Conservation (phyloP, 2,113 vertebrate species). For the Callorhinus ursinus region DNA sequence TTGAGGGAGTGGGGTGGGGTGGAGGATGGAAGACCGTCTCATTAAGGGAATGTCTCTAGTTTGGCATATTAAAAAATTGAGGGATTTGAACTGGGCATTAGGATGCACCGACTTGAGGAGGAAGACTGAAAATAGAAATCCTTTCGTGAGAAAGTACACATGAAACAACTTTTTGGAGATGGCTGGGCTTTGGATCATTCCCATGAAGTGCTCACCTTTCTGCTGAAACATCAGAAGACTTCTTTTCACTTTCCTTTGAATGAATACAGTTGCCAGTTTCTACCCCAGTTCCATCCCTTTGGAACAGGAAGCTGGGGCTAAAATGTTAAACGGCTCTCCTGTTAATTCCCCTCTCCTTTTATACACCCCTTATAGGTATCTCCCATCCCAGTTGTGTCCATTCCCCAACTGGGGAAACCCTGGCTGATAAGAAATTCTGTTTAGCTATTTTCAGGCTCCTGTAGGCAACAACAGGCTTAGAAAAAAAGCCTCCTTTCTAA, state of each 20-base stretch:
- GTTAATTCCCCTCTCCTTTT: background rate
- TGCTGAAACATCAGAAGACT: constrained; percentile 47
- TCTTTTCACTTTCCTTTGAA: constrained; percentile 7
- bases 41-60: background rate
- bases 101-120: background rate
- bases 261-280: constrained; percentile 17
- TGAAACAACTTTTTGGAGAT: background rate
- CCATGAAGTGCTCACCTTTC: background rate
- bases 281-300: background rate
- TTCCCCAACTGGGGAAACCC: background rate
- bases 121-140: constrained; percentile 17
- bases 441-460: constrained; percentile 1
- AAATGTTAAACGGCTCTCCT: constrained; percentile 4
- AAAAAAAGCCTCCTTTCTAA: constrained; percentile 56
- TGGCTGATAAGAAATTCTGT: constrained; percentile 6
- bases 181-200: background rate
- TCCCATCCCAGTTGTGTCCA: background rate
- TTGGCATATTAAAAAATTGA: background rate
- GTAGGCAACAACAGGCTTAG: background rate
- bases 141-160: background rate
- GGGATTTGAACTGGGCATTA: background rate
- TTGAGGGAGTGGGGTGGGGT: background rate
- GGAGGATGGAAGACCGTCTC: background rate
- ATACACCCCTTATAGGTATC: background rate
- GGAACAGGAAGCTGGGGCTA: constrained; percentile 33